phyloP scores from a whole-genome alignment of 2,888 invertebrate species.

The Brachyptera risi region DNA sequence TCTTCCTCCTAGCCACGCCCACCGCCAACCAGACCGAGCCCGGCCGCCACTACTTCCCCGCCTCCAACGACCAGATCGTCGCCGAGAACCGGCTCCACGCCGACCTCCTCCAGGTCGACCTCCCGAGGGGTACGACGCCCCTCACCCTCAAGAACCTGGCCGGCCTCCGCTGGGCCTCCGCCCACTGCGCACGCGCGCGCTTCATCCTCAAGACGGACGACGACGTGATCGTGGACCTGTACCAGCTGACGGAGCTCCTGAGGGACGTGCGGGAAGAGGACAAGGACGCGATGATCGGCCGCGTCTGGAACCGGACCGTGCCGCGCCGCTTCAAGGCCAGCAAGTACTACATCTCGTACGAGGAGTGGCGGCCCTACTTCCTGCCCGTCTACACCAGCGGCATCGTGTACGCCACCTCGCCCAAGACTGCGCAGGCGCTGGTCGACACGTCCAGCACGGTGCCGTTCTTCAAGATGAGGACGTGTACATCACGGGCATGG shows the following conservation, averaged over 20 bases:
- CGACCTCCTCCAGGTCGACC: background rate
- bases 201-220: background rate
- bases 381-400: background rate
- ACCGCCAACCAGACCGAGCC: background rate
- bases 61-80: background rate
- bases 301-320: background rate
- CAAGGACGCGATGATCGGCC: background rate
- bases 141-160: background rate
- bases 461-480: background rate
- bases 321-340: background rate
- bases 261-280: background rate
- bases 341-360: conserved; percentile 1
- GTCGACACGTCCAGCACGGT: background rate
- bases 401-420: background rate
- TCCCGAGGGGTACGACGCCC: background rate
- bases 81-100: background rate
- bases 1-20: background rate
- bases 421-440: background rate
- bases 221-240: background rate
- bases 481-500: background rate
- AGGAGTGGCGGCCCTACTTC: background rate
- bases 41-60: background rate
- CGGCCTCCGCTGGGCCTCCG: background rate
- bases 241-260: background rate
- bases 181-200: background rate